Conservation (phyloP, 2,797 vertebrate genomes). For the Leptodactylus fallax region DNA sequence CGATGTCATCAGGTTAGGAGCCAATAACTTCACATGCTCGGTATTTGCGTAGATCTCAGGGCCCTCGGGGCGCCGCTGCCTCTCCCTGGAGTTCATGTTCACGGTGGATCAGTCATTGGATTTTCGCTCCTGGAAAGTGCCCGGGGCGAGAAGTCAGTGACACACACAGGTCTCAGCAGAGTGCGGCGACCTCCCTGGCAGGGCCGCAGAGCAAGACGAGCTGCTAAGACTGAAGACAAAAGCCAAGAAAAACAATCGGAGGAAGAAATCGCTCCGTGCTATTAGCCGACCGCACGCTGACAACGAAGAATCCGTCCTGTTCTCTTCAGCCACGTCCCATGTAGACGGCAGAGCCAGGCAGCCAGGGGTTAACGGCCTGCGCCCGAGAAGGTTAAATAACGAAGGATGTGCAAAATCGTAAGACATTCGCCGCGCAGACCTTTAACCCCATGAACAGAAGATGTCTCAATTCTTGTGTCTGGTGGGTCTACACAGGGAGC, state of each 20-base stretch:
- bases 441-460: no score
- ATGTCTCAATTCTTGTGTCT: no score
- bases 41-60: not conserved
- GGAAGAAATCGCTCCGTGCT: conserved; percentile 13
- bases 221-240: not conserved
- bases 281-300: not conserved
- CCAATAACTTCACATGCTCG: no score
- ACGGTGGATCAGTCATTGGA: not conserved
- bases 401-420: no score
- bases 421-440: no score
- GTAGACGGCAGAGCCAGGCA: no score
- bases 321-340: not conserved
- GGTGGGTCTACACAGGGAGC: no score
- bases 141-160: not conserved
- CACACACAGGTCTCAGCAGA: not conserved
- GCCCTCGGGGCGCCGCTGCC: not conserved
- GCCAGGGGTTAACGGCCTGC: not conserved
- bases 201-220: conserved; percentile 1
- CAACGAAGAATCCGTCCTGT: not conserved
- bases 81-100: not conserved
- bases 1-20: no score
- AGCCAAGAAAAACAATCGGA: conserved; percentile 40
- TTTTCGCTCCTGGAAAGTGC: not conserved
- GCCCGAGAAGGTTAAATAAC: no score
- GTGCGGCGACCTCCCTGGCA: conserved; percentile 17